Evolutionary conservation across 2,113 vertebrate genomes (phyloP), one percentile per base, ranked within the genome.

Genomic region (Sebastes schlegelii): DNA sequence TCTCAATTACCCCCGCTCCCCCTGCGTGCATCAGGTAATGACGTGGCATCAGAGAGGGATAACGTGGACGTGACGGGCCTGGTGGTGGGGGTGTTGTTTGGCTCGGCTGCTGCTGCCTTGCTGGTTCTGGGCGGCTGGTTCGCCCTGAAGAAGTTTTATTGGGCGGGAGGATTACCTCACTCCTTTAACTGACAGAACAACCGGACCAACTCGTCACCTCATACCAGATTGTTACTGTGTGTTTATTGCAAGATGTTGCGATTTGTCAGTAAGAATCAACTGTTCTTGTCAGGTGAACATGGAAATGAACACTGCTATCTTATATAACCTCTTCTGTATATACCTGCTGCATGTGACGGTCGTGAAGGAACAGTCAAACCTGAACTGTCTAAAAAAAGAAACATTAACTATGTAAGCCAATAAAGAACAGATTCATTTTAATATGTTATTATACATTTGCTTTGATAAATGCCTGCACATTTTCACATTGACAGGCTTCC

Each of bases 71-170:
- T 91, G 77, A 72, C 90, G 0, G 90, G 90, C 23, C 88, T 94
- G 68, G 89, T 84, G 65, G 87, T 94, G 10, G 80, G 91, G 2
- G 65, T 92, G 7, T 90, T 94, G 57, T 91, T 95, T 16, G 93
- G 92, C 40, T 89, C 90, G 0, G 91, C 90, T 5, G 92, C 88
- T 19, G 88, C 83, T 16, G 84, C 64, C 45, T 2, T 92, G 43
- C 67, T 95, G 61, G 87, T 93, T 42, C 77, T 94, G 40, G 93
- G 86, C 21, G 86, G 88, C 73, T 95, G 95, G 92, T 93, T 94
- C 12, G 42, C 78, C 46, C 26, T 96, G 49, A 95, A 94, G 89
- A 94, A 88, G 77, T 88, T 80, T 83, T 85, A 85, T 62, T 90
- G 64, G 72, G 14, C 4, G 0, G 82, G 80, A 62, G 74, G 77